Conservation (phyloP, 2,888 invertebrate genomes). For the Drosophila histrio region DNA sequence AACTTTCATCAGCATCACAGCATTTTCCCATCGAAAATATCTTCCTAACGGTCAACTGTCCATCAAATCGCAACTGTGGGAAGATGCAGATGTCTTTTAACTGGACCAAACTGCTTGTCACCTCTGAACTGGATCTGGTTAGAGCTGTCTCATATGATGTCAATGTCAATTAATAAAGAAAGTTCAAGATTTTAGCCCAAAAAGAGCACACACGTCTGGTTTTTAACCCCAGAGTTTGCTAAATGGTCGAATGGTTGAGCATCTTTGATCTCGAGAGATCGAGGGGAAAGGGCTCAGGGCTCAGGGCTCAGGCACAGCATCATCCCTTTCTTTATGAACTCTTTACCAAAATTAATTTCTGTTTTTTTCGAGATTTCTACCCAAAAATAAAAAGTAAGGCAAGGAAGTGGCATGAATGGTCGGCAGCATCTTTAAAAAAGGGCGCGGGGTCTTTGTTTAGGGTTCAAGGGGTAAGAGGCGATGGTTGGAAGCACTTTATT, state of each 20-base stretch:
- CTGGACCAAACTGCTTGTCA: constrained; percentile 68
- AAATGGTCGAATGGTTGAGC: constrained; percentile 35
- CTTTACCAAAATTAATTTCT: constrained; percentile 60
- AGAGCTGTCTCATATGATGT: constrained; percentile 36
- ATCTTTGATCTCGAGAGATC: constrained; percentile 65
- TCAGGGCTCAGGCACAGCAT: too few relatives aligned
- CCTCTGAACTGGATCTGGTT: constrained; percentile 54
- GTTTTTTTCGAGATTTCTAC: constrained; percentile 34
- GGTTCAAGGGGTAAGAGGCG: constrained; percentile 49
- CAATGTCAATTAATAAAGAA: constrained; percentile 70
- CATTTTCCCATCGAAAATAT: constrained; percentile 6
- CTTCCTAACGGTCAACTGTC: constrained; percentile 74
- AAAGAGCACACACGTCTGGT: constrained; percentile 49
- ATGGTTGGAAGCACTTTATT: constrained; percentile 39
- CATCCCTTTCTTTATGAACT: constrained; percentile 50
- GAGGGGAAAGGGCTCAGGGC: constrained; percentile 31
- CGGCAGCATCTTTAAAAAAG: constrained; percentile 55
- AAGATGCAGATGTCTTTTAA: constrained; percentile 26
- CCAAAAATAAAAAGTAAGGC: constrained; percentile 41
- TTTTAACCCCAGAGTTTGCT: constrained; percentile 28
- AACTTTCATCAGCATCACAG: neutral
- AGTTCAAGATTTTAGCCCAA: constrained; percentile 60
- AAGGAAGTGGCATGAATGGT: constrained; percentile 27
- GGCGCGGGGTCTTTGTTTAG: constrained; percentile 12
- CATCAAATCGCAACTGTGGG: constrained; percentile 42